Evolutionary conservation across 2,888 invertebrate genomes (phyloP).

Genomic region (Drosophila atripex): DNA sequence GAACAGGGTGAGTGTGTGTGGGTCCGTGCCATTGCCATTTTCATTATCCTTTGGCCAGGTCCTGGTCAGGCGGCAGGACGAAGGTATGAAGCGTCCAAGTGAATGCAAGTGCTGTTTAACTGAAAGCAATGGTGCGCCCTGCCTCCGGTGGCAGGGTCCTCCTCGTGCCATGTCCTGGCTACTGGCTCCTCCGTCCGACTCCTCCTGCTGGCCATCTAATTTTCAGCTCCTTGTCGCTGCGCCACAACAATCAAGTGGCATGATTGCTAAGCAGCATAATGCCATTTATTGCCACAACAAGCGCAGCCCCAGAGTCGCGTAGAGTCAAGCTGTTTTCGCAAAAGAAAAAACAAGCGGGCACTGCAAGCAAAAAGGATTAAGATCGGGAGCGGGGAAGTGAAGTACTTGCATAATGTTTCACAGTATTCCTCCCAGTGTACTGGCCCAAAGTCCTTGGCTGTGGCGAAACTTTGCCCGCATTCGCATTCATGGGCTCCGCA

Average conservation of each 20-base stretch:
- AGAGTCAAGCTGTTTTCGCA: not conserved
- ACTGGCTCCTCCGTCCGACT: no score
- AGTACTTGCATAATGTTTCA: no score
- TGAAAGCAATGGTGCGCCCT: not conserved
- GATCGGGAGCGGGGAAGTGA: not conserved
- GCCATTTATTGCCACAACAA: constrained; percentile 73
- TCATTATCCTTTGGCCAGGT: constrained; percentile 40
- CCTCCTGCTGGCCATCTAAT: constrained; percentile 48
- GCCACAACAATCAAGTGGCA: constrained; percentile 65
- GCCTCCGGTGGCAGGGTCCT: no score
- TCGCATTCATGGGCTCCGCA: constrained; percentile 67
- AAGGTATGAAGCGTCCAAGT: constrained; percentile 34
- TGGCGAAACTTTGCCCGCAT: constrained; percentile 46
- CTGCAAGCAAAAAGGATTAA: not conserved
- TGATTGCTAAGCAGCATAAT: constrained; percentile 74
- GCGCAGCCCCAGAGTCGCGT: constrained; percentile 19
- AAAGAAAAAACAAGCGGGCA: not conserved
- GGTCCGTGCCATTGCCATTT: constrained; percentile 14
- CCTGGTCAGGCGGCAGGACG: constrained; percentile 29
- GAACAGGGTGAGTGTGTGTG: not conserved
- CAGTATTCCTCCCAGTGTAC: not conserved
- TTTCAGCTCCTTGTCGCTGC: constrained; percentile 35
- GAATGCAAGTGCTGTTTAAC: constrained; percentile 22
- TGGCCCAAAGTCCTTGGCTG: constrained; percentile 11
- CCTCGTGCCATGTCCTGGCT: constrained; percentile 8